Evolutionary conservation across 2,888 invertebrate genomes (phyloP), one percentile per base, ranked within the genome.

Genomic region (Euspilapteryx auroguttella): DNA sequence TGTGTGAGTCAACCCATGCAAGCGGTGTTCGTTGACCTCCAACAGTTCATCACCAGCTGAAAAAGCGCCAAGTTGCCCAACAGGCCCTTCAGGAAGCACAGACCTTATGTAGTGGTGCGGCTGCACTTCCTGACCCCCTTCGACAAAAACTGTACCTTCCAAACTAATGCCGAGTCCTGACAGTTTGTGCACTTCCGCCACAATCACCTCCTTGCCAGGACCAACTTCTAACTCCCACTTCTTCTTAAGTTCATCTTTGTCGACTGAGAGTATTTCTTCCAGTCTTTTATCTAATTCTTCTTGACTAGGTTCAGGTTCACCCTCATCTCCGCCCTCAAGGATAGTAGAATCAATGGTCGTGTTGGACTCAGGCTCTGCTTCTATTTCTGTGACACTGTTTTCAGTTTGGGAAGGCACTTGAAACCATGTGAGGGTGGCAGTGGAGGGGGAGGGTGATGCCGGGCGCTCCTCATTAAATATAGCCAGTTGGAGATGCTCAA

Each of bases 91-190:
- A 6, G 93, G 89, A 34, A 97, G 80, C 41, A 99, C 95, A 17
- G 94, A 94, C 40, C 98, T 83, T 45, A 99, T 97, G 55, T 95
- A 98, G 73, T 98, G 98, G 73, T 97, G 97, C n/a, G 99, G 98
- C 42, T 96, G 82, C 22, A 96, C 86, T 76, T 99, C 98, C 41
- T 90, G 84, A 2, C 98, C 99, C 43, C 92, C 89, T 69, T 98
- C 97, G 13, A 99, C 96, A 54, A 99, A 98, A 9, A 97, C 98
- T 0, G 98, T 99, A 17, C 99, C 98, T 71, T 98, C 97, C 37
- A 98, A 79, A 58, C 95, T 97, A 47, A 99, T 96, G 4, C 98
- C 98, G 37, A 99, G 81, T 28, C 95, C 98, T 47, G 87, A 88
- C 46, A 95, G 85, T 78, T 96, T 96, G 46, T 86, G 87, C 40